Evolutionary conservation across 1,140 invertebrate species (phyloP), one percentile per base, ranked within the genome.

Genomic region (Aphelinus atriplicis): DNA sequence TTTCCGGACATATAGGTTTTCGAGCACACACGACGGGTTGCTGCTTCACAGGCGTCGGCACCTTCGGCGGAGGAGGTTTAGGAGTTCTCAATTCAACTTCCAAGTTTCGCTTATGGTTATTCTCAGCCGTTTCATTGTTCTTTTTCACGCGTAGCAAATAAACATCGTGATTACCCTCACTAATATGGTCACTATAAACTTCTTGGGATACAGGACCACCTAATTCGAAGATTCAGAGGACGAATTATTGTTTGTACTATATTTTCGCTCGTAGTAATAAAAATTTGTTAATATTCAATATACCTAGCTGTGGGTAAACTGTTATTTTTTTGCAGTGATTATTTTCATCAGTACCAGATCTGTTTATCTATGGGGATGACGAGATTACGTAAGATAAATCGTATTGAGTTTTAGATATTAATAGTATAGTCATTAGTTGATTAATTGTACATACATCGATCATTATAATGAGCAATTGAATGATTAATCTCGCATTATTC

Each of bases 11-110:
- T 26, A 26, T 26, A 26, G 26, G 26, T 26, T 26, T 26, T 26
- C 26, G 26, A 26, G 26, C 26, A 26, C 26, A 26, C 26, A 26
- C 26, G 26, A 26, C 26, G 26, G 26, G 26, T 26, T 26, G 26
- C 26, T 26, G 26, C 26, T 64, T 10, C 10, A 48, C 43, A 64
- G 7, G 7, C 5, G 43, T 53, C 2, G 53, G 26, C 45, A 7
- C 7, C 3, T 43, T 26, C 53, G 69, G 56, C 68, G 73, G 64
- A n/a, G 80, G 74, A 67, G 77, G 80, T 61, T 81, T 87, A 2
- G 86, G 85, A 3, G 85, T 86, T 53, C 79, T 81, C 47, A 87
- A 60, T 64, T 88, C 85, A 3, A 88, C 61, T 62, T 88, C 87
- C 10, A 88, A 53, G 47, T 87, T 85, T 47, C 78, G 80, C 10